Percentiles rank a stretch among this genome's conserved stretches.
Evolutionary conservation across 2,888 invertebrate genomes (phyloP).

Genomic region (Hyposoter didymator): DNA sequence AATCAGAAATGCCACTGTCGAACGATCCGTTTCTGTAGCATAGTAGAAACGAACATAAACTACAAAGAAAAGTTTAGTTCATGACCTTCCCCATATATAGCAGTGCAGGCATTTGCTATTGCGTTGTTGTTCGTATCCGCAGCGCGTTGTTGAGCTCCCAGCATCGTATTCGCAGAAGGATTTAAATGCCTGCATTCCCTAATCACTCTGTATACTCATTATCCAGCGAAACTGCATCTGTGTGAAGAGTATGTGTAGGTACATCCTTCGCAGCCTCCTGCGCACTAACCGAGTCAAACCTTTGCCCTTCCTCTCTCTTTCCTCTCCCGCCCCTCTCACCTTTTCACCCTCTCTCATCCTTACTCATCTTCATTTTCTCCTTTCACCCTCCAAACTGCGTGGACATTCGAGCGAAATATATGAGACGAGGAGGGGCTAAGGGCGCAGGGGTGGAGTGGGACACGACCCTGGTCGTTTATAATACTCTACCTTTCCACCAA

Average conservation of each 20-base stretch:
- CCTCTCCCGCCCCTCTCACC: background rate
- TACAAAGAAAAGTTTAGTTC: background rate
- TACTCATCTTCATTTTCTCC: background rate
- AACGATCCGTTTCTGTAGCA: conserved; percentile 41
- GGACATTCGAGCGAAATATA: conserved; percentile 18
- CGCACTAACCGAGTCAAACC: conserved; percentile 20
- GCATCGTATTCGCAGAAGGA: conserved; percentile 47
- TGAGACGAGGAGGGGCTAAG: conserved; percentile 38
- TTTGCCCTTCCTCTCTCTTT: background rate
- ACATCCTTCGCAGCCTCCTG: background rate
- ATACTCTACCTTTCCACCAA: conserved; percentile 48
- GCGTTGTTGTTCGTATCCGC: background rate
- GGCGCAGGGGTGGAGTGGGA: conserved; percentile 44
- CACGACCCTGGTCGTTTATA: conserved; percentile 56
- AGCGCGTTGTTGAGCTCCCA: conserved; percentile 2
- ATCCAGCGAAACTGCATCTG: conserved; percentile 58
- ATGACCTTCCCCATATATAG: background rate
- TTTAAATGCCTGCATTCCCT: conserved; percentile 69
- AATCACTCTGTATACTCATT: conserved; percentile 71
- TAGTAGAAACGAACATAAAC: background rate
- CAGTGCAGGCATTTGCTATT: background rate
- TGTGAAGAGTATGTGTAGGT: conserved; percentile 61
- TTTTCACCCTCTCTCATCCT: background rate
- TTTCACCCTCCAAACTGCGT: conserved; percentile 29
- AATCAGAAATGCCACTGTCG: conserved; percentile 30